Percentiles rank a stretch among this genome's conserved stretches.
Evolutionary conservation across 1,140 invertebrate genomes (phyloP).

Genomic region (Theocolax elegans): DNA sequence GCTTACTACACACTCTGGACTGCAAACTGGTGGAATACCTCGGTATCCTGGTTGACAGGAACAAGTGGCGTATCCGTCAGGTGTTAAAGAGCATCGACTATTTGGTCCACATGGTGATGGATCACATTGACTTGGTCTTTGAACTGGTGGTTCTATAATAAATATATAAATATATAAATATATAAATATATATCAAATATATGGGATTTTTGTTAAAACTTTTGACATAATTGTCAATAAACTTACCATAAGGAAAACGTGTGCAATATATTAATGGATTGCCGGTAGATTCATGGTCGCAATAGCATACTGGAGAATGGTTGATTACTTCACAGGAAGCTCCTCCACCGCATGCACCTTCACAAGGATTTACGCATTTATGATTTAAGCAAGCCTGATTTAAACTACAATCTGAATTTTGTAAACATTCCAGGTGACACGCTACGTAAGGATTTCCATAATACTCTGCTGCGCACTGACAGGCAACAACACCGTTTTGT

Average conservation of each 20-base stretch:
- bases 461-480: slow-evolving; percentile 75
- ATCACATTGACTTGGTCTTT: slow-evolving; percentile 60
- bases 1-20: slow-evolving; percentile 83
- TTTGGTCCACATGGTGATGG: slow-evolving; percentile 85
- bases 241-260: slow-evolving; percentile 47
- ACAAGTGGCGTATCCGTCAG: slow-evolving; percentile 79
- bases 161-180: too few species aligned
- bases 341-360: slow-evolving; percentile 79
- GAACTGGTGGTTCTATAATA: slow-evolving; percentile 32
- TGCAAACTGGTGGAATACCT: slow-evolving; percentile 82
- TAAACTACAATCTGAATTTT: slow-evolving; percentile 79
- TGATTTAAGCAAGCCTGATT: slow-evolving; percentile 80
- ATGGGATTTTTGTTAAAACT: slow-evolving; percentile 25
- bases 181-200: neutral
- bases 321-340: slow-evolving; percentile 81
- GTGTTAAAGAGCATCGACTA: slow-evolving; percentile 78
- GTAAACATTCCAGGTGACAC: slow-evolving; percentile 82
- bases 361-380: slow-evolving; percentile 83
- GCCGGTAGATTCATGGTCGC: slow-evolving; percentile 76
- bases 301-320: slow-evolving; percentile 83
- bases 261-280: slow-evolving; percentile 83
- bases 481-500: slow-evolving; percentile 70
- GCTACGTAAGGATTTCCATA: slow-evolving; percentile 80
- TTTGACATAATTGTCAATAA: slow-evolving; percentile 31
- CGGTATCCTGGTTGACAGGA: slow-evolving; percentile 82